Evolutionary conservation across 2,888 invertebrate genomes (phyloP), one percentile per base, ranked within the genome.

Genomic region (Eupithecia tripunctaria): DNA sequence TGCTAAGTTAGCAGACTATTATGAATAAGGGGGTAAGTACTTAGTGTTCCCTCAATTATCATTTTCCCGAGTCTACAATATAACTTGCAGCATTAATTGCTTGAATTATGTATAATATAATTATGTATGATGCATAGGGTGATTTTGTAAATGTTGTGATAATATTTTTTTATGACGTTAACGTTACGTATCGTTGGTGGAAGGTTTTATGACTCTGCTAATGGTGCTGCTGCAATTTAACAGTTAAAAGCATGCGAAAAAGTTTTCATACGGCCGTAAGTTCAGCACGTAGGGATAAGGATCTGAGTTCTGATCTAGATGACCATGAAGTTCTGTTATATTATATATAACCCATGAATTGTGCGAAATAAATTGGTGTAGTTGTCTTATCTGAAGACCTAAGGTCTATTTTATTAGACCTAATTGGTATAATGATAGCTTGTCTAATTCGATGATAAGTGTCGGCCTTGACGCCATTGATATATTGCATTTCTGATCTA

Each of bases 391-490:
- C 63, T 67, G 67, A 67, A 63, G 29, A 67, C 47, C 32, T 69
- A 29, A 71, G 60, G 66, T 56, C 43, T 67, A 27, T 68, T 63
- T 72, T 36, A 68, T 67, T 64, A n/a, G 68, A 21, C 36, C 51
- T 70, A 68, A 70, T 47, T 69, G 74, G 66, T 47, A 47, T 56
- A 68, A 68, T 74, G 65, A 59, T 56, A 25, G n/a, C 29, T 51
- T 65, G 64, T 64, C 62, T 21, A 29, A 70, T 68, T 68, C 51
- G 10, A 69, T 43, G 69, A 74, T 74, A 65, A 68, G 27, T 67
- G 27, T 4, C 47, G 47, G 8, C 71, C 62, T 63, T 68, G 62
- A 41, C 25, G 27, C 41, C n/a, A 67, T 74, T 68, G 60, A 71
- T 64, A 38, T 60, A 65, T n/a, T 36, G 60, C 60, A 60, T 29